Conservation (phyloP, 2,797 vertebrate species). For the Centroberyx gerrardi region DNA sequence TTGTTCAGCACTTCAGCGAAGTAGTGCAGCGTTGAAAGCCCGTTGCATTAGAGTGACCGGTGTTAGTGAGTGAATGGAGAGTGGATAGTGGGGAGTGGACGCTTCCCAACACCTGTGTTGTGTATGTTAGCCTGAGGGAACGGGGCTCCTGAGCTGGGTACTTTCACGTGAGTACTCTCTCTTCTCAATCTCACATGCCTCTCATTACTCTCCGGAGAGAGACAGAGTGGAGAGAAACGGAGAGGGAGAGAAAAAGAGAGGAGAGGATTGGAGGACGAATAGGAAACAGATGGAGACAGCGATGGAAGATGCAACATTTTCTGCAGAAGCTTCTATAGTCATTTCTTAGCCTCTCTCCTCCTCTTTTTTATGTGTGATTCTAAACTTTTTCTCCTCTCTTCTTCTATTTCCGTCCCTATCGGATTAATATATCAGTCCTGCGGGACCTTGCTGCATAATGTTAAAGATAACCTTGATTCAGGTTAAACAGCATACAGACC, state of each 20-base stretch:
- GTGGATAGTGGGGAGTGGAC: conserved; percentile 1
- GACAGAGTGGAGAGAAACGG: background rate
- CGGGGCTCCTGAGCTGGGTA: conserved; percentile 31
- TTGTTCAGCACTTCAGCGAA: conserved; percentile 20
- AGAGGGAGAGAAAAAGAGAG: conserved; percentile 5
- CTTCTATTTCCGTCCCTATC: background rate
- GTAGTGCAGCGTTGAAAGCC: background rate
- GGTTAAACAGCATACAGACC: conserved; percentile 13
- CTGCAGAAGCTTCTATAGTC: background rate
- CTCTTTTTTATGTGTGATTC: background rate
- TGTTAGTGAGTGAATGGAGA: background rate
- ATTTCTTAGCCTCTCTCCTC: background rate
- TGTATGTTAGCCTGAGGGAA: conserved; percentile 48
- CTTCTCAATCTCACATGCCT: conserved; percentile 64
- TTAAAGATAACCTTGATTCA: conserved; percentile 28
- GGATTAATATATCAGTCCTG: no score
- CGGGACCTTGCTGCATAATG: no score
- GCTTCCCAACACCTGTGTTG: conserved; percentile 63
- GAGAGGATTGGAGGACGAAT: conserved; percentile 26
- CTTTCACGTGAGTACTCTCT: conserved; percentile 64
- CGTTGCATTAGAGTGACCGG: background rate
- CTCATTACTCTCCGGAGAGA: conserved; percentile 55
- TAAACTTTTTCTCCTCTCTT: background rate
- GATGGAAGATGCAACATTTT: conserved; percentile 10
- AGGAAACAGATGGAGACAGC: conserved; percentile 38